These are phyloP conservation scores for Spheniscus mendiculus DNA, from an alignment of 2,113 vertebrate genomes.

Conservation along the genomic window DNA sequence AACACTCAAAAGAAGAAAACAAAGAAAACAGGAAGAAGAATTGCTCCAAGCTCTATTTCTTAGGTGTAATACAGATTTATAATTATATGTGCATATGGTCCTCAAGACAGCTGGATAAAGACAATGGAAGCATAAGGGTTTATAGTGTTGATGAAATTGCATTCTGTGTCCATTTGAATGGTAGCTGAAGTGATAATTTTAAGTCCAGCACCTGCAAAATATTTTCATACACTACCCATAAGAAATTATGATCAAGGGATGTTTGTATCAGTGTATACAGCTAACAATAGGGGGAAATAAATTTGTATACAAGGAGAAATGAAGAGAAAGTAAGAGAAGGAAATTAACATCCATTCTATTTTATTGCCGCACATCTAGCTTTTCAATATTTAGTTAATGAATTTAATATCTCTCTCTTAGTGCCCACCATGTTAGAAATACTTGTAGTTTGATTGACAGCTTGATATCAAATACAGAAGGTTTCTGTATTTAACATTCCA, in stretches of 20 bases:
- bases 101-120: not conserved
- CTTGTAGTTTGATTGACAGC: not conserved
- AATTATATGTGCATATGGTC: not conserved
- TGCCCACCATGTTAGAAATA: not conserved
- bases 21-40: constrained; percentile 10
- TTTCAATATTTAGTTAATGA: not conserved
- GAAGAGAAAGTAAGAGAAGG: not conserved
- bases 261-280: not conserved
- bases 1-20: not conserved
- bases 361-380: not conserved
- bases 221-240: not conserved
- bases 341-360: not conserved
- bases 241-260: not conserved
- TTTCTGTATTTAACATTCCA: not conserved
- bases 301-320: not conserved
- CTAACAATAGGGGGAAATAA: not conserved
- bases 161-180: constrained; percentile 6
- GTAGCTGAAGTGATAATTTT: constrained; percentile 42
- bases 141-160: not conserved
- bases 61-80: not conserved
- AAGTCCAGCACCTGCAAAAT: constrained; percentile 16
- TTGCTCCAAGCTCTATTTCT: constrained; percentile 2
- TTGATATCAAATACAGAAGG: not conserved
- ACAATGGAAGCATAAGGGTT: not conserved
- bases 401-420: not conserved